phyloP scores from a whole-genome alignment of 1,140 invertebrate genomes.

The Brachionus angularis region DNA sequence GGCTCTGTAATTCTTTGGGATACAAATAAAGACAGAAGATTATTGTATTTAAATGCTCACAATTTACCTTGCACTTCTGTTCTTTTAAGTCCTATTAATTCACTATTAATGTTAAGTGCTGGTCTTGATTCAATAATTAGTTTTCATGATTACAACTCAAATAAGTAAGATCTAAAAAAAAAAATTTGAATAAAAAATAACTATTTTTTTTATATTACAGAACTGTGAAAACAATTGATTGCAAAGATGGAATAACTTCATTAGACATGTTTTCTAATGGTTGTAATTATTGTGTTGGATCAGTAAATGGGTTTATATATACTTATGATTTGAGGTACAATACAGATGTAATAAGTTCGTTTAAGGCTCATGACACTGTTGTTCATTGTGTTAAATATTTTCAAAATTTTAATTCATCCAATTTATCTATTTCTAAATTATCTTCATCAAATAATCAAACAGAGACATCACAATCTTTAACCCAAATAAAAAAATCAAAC shows the following conservation, averaged over 20 bases:
- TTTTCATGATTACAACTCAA: constrained; percentile 1
- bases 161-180: too few relatives aligned
- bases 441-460: too few relatives aligned
- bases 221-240: constrained; percentile 31
- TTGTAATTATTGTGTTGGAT: neutral
- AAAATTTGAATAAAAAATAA: too few relatives aligned
- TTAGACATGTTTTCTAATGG: constrained; percentile 24
- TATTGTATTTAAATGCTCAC: constrained; percentile 9
- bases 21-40: neutral
- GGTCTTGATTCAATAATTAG: constrained; percentile 6
- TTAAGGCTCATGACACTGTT: constrained; percentile 32
- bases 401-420: constrained; percentile 11
- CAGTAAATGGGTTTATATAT: constrained; percentile 5
- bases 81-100: neutral
- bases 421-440: too few relatives aligned
- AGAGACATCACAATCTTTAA: too few relatives aligned
- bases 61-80: constrained; percentile 15
- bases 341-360: neutral
- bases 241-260: constrained; percentile 5
- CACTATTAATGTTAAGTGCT: constrained; percentile 3
- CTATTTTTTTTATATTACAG: too few relatives aligned
- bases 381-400: constrained; percentile 37
- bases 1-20: constrained; percentile 40
- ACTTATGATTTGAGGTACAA: constrained; percentile 15
- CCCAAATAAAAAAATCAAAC: constrained; percentile 28